Conservation (phyloP, 2,888 invertebrate genomes). For the Nebria salina region DNA sequence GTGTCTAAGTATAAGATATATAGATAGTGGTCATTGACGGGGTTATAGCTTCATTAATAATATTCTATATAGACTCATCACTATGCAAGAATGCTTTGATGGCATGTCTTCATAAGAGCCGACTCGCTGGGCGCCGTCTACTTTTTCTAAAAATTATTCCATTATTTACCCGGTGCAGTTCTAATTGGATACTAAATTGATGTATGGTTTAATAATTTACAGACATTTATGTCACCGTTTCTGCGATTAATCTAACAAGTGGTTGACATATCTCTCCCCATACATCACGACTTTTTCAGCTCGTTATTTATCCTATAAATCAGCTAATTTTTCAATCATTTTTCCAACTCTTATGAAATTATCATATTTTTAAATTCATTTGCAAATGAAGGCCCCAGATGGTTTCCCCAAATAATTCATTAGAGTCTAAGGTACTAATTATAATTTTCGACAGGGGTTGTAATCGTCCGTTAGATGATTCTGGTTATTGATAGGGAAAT, state of each 20-base stretch:
- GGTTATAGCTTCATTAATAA: slow-evolving; percentile 44
- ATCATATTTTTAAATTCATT: too few relatives aligned
- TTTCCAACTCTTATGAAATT: too few relatives aligned
- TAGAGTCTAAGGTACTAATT: slow-evolving; percentile 35
- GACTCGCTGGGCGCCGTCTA: slow-evolving; percentile 32
- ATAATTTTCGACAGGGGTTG: slow-evolving; percentile 33
- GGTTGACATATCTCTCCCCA: slow-evolving; percentile 19
- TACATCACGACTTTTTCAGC: background rate
- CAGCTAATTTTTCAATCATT: background rate
- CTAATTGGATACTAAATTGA: slow-evolving; percentile 38
- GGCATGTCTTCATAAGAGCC: slow-evolving; percentile 5
- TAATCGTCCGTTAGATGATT: background rate
- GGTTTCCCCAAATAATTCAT: slow-evolving; percentile 38
- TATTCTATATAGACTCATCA: slow-evolving; percentile 40
- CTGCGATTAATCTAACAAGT: slow-evolving; percentile 35
- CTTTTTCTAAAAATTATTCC: slow-evolving; percentile 36
- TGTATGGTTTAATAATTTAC: slow-evolving; percentile 37
- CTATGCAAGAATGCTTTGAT: slow-evolving; percentile 39
- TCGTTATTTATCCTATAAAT: background rate
- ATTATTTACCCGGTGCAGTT: slow-evolving; percentile 34
- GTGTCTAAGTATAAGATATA: slow-evolving; percentile 26
- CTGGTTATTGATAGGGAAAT: background rate
- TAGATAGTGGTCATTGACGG: slow-evolving; percentile 17
- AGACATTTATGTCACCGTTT: slow-evolving; percentile 41
- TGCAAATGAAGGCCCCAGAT: slow-evolving; percentile 18